A percentile compares a stretch with the other conserved stretches of the same genome.
These are phyloP conservation scores for Larimichthys crocea DNA, from an alignment of 2,113 vertebrate species.

Conservation along the genomic window DNA sequence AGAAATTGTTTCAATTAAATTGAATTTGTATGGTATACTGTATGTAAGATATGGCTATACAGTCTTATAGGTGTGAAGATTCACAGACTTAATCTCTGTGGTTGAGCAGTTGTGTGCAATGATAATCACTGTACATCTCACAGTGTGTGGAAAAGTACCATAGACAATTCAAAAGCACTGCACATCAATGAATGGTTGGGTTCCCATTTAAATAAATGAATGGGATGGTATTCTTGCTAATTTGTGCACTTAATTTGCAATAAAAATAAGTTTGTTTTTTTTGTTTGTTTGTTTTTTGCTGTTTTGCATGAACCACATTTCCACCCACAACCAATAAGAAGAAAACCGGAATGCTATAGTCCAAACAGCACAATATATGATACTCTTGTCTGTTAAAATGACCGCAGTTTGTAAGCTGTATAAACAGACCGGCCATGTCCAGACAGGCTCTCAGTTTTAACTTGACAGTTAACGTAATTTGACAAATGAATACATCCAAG, in stretches of 20 bases:
- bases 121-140: background rate
- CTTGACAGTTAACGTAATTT: constrained; percentile 1
- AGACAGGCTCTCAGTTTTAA: constrained; percentile 19
- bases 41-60: background rate
- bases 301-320: background rate
- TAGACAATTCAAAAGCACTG: background rate
- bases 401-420: background rate
- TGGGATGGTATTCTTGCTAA: background rate
- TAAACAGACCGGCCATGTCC: background rate
- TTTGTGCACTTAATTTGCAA: background rate
- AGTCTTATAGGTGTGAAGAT: background rate
- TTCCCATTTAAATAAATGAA: too few relatives aligned
- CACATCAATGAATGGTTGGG: too few relatives aligned
- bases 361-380: background rate
- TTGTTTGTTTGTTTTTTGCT: too few relatives aligned
- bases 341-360: background rate
- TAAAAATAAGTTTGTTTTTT: too few relatives aligned
- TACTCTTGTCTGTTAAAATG: background rate
- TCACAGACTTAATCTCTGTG: constrained; percentile 7
- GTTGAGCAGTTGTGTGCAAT: background rate
- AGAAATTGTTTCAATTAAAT: background rate
- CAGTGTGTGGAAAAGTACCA: background rate
- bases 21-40: background rate
- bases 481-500: constrained; percentile 14
- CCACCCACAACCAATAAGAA: background rate